These are phyloP conservation scores for Ferrisia virgata DNA, from an alignment of 2,888 invertebrate genomes.

Conservation along the genomic window DNA sequence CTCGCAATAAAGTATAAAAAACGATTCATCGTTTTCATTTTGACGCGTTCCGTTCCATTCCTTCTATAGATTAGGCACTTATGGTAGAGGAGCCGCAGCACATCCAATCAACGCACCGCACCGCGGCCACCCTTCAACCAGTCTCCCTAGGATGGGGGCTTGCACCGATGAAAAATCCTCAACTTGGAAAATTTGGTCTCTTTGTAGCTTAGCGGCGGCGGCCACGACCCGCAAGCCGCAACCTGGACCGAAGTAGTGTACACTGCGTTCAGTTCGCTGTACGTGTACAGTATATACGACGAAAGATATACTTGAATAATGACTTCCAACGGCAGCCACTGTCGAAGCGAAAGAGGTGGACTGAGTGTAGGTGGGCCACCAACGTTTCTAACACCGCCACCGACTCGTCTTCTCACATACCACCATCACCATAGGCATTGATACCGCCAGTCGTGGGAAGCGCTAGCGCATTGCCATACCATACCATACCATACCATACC, in stretches of 20 bases:
- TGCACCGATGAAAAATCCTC: neutral
- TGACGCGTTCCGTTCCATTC: neutral
- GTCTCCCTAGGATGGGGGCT: no score
- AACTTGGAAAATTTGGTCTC: neutral
- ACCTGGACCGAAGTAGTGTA: no score
- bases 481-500: no score
- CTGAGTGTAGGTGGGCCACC: conserved; percentile 25
- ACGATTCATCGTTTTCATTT: neutral
- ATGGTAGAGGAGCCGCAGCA: no score
- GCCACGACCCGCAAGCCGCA: neutral
- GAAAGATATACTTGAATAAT: neutral
- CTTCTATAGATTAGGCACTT: no score
- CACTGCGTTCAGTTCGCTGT: no score
- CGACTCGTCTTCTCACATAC: conserved; percentile 11
- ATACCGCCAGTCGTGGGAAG: conserved; percentile 2
- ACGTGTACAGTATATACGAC: no score
- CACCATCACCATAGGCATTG: neutral
- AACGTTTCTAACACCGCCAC: conserved; percentile 23
- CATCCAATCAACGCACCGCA: neutral
- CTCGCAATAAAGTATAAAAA: conserved; percentile 18
- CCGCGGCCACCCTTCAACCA: no score
- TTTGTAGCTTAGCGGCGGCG: neutral
- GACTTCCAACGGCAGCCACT: neutral
- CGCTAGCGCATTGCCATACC: neutral
- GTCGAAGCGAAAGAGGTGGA: neutral